Evolutionary conservation across 2,797 vertebrate species (phyloP).

Genomic region (Pseudochirops corinnae): DNA sequence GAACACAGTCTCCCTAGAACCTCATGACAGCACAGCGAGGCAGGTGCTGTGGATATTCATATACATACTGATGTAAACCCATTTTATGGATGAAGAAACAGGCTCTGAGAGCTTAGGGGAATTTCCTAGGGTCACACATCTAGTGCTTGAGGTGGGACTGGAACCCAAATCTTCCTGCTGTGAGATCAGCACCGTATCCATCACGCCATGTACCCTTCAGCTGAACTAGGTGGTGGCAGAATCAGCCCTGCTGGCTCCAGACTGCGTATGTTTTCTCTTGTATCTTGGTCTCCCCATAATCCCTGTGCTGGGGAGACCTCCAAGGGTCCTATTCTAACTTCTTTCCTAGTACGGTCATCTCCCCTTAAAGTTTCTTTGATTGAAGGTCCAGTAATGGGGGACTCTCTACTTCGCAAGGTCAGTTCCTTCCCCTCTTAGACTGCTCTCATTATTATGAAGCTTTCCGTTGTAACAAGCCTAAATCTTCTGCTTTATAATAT

Average conservation of each 20-base stretch:
- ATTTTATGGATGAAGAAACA: not conserved
- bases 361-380: not conserved
- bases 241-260: not conserved
- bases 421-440: not conserved
- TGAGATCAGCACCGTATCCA: not conserved
- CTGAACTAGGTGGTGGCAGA: not conserved
- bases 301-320: not conserved
- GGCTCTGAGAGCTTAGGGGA: not conserved
- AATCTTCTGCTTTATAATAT: not conserved
- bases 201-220: rapidly evolving
- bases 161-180: not conserved
- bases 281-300: not conserved
- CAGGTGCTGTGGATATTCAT: not conserved
- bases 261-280: not conserved
- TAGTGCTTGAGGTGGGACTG: not conserved
- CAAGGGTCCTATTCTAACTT: not conserved
- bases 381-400: not conserved
- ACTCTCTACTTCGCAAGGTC: not conserved
- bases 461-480: not conserved
- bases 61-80: not conserved
- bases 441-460: not conserved
- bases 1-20: not conserved
- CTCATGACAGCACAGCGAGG: not conserved
- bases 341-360: not conserved
- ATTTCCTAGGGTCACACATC: not conserved